Conservation (phyloP, 2,888 invertebrate genomes). For the Sycophila texana region DNA sequence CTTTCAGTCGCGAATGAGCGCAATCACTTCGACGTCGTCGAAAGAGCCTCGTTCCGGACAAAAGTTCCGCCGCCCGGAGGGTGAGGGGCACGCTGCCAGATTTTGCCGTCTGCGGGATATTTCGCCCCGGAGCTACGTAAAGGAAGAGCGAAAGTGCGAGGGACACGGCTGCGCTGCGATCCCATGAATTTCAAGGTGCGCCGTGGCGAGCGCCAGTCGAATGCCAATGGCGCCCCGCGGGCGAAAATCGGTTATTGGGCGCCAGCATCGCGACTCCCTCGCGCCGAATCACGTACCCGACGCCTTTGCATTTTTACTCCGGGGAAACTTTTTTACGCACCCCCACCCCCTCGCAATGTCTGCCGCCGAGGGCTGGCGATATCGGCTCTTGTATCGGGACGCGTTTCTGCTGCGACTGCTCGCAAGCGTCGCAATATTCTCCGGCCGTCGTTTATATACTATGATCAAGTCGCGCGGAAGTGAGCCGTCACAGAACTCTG, state of each 20-base stretch:
- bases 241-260: slow-evolving; percentile 47
- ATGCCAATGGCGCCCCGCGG: slow-evolving; percentile 29
- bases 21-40: slow-evolving; percentile 32
- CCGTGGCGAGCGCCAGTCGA: neutral
- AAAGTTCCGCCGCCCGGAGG: neutral
- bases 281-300: neutral
- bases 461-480: no score
- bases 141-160: slow-evolving; percentile 24
- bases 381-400: no score
- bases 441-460: no score
- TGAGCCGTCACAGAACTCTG: no score
- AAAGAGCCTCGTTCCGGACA: neutral
- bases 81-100: slow-evolving; percentile 42
- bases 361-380: no score
- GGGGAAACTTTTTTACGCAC: no score
- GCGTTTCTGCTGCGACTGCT: no score
- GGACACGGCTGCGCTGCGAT: slow-evolving; percentile 9
- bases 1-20: slow-evolving; percentile 3
- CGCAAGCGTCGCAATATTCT: no score
- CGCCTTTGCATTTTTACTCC: no score
- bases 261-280: neutral
- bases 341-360: no score
- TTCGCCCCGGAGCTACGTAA: slow-evolving; percentile 21
- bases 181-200: slow-evolving; percentile 45
- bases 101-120: slow-evolving; percentile 40